These are phyloP conservation scores for Edolisoma coerulescens DNA, from an alignment of 2,113 vertebrate species.

Conservation along the genomic window DNA sequence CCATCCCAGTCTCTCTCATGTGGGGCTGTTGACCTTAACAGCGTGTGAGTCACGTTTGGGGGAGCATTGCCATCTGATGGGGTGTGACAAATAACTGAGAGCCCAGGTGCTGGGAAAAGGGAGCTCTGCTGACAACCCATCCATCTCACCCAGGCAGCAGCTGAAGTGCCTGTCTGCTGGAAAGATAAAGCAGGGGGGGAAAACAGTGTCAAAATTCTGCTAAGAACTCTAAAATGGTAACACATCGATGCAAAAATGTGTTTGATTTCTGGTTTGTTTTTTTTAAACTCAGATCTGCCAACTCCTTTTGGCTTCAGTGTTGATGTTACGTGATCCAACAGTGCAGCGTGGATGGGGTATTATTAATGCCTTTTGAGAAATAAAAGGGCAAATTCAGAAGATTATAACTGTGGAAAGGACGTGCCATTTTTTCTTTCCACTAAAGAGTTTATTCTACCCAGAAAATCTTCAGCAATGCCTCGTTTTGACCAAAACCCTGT, in stretches of 20 bases:
- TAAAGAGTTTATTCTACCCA: neutral
- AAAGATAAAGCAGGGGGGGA: neutral
- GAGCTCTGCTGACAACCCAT: neutral
- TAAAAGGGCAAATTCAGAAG: neutral
- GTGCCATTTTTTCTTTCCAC: rapidly evolving
- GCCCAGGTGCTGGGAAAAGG: neutral
- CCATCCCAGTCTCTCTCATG: neutral
- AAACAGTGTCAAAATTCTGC: neutral
- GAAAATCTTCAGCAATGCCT: neutral
- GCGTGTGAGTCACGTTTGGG: neutral
- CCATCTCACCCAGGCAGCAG: neutral
- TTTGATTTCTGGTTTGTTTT: no score
- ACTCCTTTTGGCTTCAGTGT: neutral
- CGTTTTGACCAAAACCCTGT: neutral
- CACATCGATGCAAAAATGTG: rapidly evolving
- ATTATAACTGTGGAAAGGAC: neutral
- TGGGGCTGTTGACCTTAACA: neutral
- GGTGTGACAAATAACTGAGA: neutral
- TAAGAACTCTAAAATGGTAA: neutral
- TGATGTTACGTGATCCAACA: neutral
- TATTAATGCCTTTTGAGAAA: neutral
- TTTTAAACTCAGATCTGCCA: neutral
- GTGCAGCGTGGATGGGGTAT: neutral
- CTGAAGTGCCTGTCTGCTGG: neutral
- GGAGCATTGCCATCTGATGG: neutral